Evolutionary conservation across 2,113 vertebrate genomes (phyloP).

Genomic region (Casuarius casuarius): DNA sequence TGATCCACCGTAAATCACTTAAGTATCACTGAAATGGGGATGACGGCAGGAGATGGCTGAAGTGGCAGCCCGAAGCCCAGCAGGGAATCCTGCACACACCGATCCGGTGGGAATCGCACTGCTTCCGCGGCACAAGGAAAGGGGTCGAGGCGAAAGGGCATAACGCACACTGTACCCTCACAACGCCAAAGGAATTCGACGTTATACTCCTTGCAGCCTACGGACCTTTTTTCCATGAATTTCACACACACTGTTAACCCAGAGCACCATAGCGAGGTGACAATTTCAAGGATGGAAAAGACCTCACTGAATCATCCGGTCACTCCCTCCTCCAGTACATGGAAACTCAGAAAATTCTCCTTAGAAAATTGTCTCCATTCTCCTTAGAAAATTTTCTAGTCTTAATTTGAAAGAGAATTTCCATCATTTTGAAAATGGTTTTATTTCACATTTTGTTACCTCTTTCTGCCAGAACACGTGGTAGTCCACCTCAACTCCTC

Average conservation of each 20-base stretch:
- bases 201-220: not conserved
- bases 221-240: not conserved
- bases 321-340: not conserved
- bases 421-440: not conserved
- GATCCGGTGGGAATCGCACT: not conserved
- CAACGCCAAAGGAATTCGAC: not conserved
- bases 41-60: rapidly evolving
- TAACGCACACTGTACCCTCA: not conserved
- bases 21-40: rapidly evolving
- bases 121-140: not conserved
- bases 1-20: rapidly evolving
- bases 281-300: not conserved
- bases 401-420: not conserved
- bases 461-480: not conserved
- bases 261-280: not conserved
- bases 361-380: not conserved
- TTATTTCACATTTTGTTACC: not conserved
- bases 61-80: rapidly evolving
- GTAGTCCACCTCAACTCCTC: not conserved
- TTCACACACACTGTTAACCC: not conserved
- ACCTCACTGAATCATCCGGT: rapidly evolving
- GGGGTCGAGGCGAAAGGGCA: not conserved
- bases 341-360: not conserved
- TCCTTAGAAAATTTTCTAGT: not conserved
- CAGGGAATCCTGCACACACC: not conserved